Evolutionary conservation across 2,113 vertebrate genomes (phyloP).

Genomic region (Podarcis raffonei): DNA sequence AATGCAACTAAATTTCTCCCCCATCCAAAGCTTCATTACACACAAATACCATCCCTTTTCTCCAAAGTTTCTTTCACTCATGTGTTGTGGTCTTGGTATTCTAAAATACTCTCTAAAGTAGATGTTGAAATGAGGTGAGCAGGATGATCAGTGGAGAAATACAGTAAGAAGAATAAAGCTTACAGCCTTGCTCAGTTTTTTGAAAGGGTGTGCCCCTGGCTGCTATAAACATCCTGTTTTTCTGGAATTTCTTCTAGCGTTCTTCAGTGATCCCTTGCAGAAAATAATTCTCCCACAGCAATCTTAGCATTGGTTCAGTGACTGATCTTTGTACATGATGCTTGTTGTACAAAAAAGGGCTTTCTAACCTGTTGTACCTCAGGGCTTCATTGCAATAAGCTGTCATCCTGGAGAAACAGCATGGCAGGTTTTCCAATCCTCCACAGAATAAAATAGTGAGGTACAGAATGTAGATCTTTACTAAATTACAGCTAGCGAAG

Average conservation of each 20-base stretch:
- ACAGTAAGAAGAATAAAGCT: neutral
- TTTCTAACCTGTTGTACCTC: slow-evolving; percentile 23
- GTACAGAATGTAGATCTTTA: neutral
- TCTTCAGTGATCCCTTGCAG: neutral
- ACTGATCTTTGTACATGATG: neutral
- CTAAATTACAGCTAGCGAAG: slow-evolving; percentile 1
- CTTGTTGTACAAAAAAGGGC: neutral
- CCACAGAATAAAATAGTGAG: neutral
- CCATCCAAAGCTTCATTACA: neutral
- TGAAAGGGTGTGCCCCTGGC: neutral
- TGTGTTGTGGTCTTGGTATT: neutral
- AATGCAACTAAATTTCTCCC: neutral
- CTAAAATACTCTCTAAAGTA: no score
- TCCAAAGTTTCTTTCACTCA: neutral
- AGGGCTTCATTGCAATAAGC: neutral
- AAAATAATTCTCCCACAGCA: slow-evolving; percentile 1
- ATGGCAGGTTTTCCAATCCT: neutral
- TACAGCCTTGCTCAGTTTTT: neutral
- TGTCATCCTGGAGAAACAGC: neutral
- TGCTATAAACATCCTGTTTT: neutral
- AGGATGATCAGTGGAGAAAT: neutral
- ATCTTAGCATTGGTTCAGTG: neutral
- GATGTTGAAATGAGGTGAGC: neutral
- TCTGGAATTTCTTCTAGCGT: neutral
- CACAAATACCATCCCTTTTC: no score